Evolutionary conservation across 2,888 invertebrate species (phyloP).

Genomic region (Tetheella fluctuosa): DNA sequence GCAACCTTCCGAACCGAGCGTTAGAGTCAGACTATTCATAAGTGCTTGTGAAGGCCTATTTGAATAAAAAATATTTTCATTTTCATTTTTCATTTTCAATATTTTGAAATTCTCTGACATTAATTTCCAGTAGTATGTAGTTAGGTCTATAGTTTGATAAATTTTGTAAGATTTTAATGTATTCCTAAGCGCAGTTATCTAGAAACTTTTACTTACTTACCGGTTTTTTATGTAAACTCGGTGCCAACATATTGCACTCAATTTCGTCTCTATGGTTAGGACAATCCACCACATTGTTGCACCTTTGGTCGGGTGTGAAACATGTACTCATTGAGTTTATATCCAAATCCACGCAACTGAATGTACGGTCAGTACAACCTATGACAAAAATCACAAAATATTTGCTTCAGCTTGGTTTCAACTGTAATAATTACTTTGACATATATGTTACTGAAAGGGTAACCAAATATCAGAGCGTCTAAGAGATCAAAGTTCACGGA

Average conservation of each 20-base stretch:
- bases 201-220: slow-evolving; percentile 44
- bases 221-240: slow-evolving; percentile 78
- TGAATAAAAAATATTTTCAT: too few species aligned
- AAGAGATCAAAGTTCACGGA: not conserved
- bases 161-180: too few species aligned
- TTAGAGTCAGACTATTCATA: too few species aligned
- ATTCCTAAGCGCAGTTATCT: too few species aligned
- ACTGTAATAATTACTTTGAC: not conserved
- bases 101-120: too few species aligned
- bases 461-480: not conserved
- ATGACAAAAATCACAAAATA: slow-evolving; percentile 18
- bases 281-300: slow-evolving; percentile 89
- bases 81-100: too few species aligned
- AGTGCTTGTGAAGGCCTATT: too few species aligned
- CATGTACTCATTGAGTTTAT: slow-evolving; percentile 85
- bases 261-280: slow-evolving; percentile 90
- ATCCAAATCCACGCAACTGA: slow-evolving; percentile 87
- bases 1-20: too few species aligned
- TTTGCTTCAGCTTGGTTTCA: too few species aligned
- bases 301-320: slow-evolving; percentile 87
- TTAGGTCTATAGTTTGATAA: too few species aligned
- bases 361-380: slow-evolving; percentile 87
- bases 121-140: too few species aligned
- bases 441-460: not conserved
- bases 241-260: slow-evolving; percentile 89